Evolutionary conservation across 2,888 invertebrate species (phyloP).

Genomic region (Tanytarsus gracilentus): DNA sequence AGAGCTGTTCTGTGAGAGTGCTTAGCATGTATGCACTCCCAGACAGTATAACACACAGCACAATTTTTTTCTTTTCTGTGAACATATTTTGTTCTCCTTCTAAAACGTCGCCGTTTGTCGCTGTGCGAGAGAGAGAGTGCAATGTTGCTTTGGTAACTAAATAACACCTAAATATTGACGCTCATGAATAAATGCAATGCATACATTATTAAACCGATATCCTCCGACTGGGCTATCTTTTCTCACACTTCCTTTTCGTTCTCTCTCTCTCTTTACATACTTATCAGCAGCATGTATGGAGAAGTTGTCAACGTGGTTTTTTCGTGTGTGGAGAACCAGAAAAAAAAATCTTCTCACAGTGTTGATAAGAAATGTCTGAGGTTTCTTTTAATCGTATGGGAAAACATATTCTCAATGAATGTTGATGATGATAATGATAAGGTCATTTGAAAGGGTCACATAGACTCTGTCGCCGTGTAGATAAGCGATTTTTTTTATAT

Average conservation of each 20-base stretch:
- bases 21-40: background rate
- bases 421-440: constrained; percentile 5
- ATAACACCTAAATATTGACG: background rate
- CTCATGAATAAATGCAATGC: background rate
- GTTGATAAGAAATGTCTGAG: background rate
- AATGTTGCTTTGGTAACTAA: constrained; percentile 2
- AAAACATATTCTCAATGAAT: background rate
- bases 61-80: background rate
- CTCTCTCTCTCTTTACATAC: constrained; percentile 15
- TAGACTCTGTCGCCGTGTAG: background rate
- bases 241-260: constrained; percentile 19
- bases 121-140: too few relatives aligned
- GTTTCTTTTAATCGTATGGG: background rate
- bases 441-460: constrained; percentile 4
- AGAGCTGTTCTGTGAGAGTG: constrained; percentile 1
- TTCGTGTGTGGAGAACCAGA: background rate
- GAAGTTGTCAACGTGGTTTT: constrained; percentile 27
- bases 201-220: background rate
- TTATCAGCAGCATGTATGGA: constrained; percentile 18
- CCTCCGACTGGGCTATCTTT: constrained; percentile 20
- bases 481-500: too few relatives aligned
- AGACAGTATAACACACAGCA: too few relatives aligned
- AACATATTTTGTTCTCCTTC: background rate
- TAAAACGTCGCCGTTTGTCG: too few relatives aligned
- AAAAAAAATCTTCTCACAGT: background rate